Conservation (phyloP, 2,797 vertebrate genomes). For the Sarcoramphus papa region DNA sequence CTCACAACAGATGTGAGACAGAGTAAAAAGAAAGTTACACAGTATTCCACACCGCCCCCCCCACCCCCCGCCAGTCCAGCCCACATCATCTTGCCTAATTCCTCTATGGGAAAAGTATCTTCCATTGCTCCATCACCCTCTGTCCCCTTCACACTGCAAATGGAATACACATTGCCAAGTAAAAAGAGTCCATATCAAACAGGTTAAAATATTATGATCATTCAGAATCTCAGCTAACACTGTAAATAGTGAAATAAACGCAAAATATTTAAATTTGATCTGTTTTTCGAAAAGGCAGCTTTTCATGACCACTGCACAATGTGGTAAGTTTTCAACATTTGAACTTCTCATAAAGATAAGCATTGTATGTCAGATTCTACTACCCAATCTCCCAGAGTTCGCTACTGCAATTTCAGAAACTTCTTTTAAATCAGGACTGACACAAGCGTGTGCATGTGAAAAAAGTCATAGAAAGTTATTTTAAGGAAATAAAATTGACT, state of each 20-base stretch:
- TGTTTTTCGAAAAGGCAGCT: neutral
- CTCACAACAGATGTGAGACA: neutral
- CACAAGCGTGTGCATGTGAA: neutral
- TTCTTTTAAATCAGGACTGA: neutral
- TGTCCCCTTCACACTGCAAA: neutral
- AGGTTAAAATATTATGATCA: neutral
- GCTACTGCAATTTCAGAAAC: neutral
- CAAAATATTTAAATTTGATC: neutral
- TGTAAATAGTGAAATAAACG: neutral
- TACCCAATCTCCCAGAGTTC: neutral
- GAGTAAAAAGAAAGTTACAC: neutral
- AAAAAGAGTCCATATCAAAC: neutral
- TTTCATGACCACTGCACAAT: neutral
- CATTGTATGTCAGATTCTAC: neutral
- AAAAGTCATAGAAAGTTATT: neutral
- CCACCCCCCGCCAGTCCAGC: neutral
- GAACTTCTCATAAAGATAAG: neutral
- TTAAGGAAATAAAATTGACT: neutral
- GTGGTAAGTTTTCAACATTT: neutral
- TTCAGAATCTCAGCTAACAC: neutral
- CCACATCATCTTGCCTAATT: neutral
- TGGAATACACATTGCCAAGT: neutral
- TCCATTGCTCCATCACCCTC: neutral
- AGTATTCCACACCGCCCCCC: too few species aligned
- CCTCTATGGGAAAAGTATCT: neutral